phyloP scores from a whole-genome alignment of 2,113 vertebrate species.

The Myanophis thanlyinensis region DNA sequence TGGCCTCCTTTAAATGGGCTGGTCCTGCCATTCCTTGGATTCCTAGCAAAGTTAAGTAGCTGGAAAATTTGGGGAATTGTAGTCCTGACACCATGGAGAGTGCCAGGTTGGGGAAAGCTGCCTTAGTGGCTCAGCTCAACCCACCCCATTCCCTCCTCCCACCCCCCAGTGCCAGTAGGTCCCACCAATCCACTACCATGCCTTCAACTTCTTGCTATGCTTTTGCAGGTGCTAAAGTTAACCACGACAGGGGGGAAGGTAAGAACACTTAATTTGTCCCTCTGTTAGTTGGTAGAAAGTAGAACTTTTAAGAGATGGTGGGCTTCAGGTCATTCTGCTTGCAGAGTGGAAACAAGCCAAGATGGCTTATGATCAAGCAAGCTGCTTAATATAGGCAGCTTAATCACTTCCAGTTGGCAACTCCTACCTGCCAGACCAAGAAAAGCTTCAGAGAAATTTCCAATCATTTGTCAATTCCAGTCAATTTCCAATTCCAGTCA shows the following conservation, averaged over 20 bases:
- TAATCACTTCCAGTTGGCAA: not conserved
- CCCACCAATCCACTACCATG: slow-evolving; percentile 2
- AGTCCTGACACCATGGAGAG: not conserved
- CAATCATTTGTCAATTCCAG: not conserved
- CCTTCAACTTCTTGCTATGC: slow-evolving; percentile 47
- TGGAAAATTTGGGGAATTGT: not conserved
- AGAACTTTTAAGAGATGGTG: not conserved
- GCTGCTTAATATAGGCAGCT: not conserved
- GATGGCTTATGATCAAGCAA: not conserved
- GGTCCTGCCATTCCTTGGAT: not conserved
- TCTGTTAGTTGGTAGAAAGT: not conserved
- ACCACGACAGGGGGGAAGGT: slow-evolving; percentile 50
- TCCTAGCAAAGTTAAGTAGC: not conserved
- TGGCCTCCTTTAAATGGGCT: not conserved
- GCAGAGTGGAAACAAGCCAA: not conserved
- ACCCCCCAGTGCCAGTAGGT: not conserved
- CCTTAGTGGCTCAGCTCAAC: not conserved
- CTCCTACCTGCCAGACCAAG: not conserved
- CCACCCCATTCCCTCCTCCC: not conserved
- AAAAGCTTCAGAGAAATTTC: not conserved
- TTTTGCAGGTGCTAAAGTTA: slow-evolving; percentile 59
- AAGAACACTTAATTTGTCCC: not conserved
- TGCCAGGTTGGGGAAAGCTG: not conserved
- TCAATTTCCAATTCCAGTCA: not conserved
- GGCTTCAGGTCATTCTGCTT: not conserved